Evolutionary conservation across 2,888 invertebrate genomes (phyloP).

Genomic region (Oscheius onirici): DNA sequence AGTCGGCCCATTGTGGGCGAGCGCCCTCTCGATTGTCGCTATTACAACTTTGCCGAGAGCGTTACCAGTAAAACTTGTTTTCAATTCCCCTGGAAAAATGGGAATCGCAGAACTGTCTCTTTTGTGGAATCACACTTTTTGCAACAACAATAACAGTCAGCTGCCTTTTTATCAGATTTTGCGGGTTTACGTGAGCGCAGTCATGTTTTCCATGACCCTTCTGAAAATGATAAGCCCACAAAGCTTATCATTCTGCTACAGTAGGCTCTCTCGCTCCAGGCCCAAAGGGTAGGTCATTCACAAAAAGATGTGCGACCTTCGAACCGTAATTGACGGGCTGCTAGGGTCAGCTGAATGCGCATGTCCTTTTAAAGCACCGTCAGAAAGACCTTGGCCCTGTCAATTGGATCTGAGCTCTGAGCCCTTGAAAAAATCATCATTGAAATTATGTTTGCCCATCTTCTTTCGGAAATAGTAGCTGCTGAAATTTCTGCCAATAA

Average conservation of each 20-base stretch:
- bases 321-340: slow-evolving; percentile 18
- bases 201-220: slow-evolving; percentile 20
- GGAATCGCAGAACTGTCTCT: no score
- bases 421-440: neutral
- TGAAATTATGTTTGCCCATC: no score
- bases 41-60: slow-evolving; percentile 33
- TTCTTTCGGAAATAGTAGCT: no score
- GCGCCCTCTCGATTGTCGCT: slow-evolving; percentile 30
- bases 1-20: slow-evolving; percentile 30
- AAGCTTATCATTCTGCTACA: neutral
- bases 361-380: slow-evolving; percentile 17
- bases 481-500: no score
- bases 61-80: slow-evolving; percentile 30
- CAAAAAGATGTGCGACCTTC: slow-evolving; percentile 15
- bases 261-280: neutral
- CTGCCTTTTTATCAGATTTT: neutral
- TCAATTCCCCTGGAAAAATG: neutral
- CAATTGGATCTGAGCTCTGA: neutral
- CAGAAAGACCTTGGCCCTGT: slow-evolving; percentile 16
- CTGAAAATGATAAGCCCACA: slow-evolving; percentile 4
- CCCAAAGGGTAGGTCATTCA: slow-evolving; percentile 1
- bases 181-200: slow-evolving; percentile 1
- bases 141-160: slow-evolving; percentile 15
- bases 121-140: neutral
- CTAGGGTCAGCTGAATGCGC: slow-evolving; percentile 23